Conservation (phyloP, 64 coral and sea anemone genomes). For the Dendrophyllia cribrosa region DNA sequence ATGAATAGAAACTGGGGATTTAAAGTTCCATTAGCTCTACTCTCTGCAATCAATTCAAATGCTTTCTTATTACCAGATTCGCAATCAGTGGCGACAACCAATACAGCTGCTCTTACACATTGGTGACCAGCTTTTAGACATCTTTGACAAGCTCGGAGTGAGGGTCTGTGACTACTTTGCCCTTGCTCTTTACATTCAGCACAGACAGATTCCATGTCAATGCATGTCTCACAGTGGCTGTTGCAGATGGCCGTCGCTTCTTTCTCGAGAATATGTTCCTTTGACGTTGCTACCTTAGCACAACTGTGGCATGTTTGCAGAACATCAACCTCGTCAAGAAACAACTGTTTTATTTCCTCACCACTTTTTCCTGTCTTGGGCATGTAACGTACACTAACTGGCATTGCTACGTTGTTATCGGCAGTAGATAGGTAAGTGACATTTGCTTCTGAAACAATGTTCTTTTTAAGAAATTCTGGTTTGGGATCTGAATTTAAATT, state of each 20-base stretch:
- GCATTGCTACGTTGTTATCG: constrained; percentile 67
- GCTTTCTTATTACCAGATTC: constrained; percentile 81
- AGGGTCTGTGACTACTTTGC: constrained; percentile 20
- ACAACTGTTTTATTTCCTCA: constrained; percentile 58
- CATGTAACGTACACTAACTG: constrained; percentile 55
- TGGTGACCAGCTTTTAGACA: constrained; percentile 32
- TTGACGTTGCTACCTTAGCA: not conserved
- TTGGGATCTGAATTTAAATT: constrained; percentile 48
- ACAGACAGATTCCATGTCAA: not conserved
- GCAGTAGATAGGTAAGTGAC: constrained; percentile 63
- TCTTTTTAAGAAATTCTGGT: constrained; percentile 73
- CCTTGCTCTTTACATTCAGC: constrained; percentile 25
- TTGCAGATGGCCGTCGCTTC: constrained; percentile 4
- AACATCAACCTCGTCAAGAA: constrained; percentile 62
- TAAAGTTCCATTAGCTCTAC: constrained; percentile 28
- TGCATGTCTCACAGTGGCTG: not conserved
- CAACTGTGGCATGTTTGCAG: constrained; percentile 62
- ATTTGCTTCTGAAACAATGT: constrained; percentile 73
- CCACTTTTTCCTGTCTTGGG: constrained; percentile 72
- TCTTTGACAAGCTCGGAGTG: constrained; percentile 7
- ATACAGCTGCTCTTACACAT: constrained; percentile 44
- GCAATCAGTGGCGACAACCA: constrained; percentile 60
- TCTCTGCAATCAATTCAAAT: constrained; percentile 59
- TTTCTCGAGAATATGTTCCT: constrained; percentile 3
- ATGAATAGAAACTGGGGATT: constrained; percentile 44